phyloP scores from a whole-genome alignment of 1,140 invertebrate genomes.

The Drosophila sechellia region DNA sequence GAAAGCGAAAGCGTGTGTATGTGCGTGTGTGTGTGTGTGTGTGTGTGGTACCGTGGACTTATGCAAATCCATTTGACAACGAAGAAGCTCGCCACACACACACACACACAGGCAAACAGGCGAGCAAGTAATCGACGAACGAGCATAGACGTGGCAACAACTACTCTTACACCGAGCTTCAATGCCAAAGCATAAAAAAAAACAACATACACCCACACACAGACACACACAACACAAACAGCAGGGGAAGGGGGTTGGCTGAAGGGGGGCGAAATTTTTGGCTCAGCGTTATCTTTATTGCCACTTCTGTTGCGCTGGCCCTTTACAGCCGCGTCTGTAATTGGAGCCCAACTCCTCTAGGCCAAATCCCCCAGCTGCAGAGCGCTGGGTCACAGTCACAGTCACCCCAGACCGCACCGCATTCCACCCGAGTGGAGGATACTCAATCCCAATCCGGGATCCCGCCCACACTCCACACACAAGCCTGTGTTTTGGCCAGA shows the following conservation, averaged over 20 bases:
- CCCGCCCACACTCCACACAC: background rate
- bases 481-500: constrained; percentile 40
- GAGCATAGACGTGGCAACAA: constrained; percentile 44
- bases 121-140: constrained; percentile 9
- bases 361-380: constrained; percentile 28
- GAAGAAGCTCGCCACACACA: constrained; percentile 33
- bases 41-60: constrained; percentile 44
- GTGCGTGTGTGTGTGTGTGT: constrained; percentile 29
- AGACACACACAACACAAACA: background rate
- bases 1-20: constrained; percentile 23
- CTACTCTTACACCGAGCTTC: constrained; percentile 28
- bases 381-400: background rate
- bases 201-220: constrained; percentile 2
- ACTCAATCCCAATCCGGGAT: background rate
- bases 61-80: constrained; percentile 77
- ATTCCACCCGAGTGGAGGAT: background rate
- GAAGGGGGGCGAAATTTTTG: constrained; percentile 37
- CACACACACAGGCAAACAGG: constrained; percentile 11
- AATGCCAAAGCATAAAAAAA: constrained; percentile 58
- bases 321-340: constrained; percentile 58
- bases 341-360: constrained; percentile 42
- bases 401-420: background rate
- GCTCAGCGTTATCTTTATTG: constrained; percentile 75
- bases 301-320: constrained; percentile 53
- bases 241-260: constrained; percentile 21